Percentiles rank a stretch among this genome's conserved stretches.
These are phyloP conservation scores for Anhinga anhinga DNA, from an alignment of 2,113 vertebrate species.

Conservation along the genomic window DNA sequence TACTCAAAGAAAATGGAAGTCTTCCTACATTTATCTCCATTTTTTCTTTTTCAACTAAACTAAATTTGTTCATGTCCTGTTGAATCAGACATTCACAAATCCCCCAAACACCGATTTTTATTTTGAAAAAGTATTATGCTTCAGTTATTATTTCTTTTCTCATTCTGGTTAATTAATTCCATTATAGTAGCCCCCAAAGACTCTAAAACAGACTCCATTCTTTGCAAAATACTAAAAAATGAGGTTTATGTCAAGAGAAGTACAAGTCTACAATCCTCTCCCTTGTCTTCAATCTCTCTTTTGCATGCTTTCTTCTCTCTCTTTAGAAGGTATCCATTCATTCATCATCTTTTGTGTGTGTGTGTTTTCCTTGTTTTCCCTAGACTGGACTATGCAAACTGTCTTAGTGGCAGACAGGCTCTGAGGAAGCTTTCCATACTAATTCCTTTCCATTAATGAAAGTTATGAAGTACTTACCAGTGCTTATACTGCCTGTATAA, in stretches of 20 bases:
- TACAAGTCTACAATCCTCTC: neutral
- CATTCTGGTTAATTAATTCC: neutral
- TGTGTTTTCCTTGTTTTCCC: constrained; percentile 12
- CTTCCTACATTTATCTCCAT: too few species aligned
- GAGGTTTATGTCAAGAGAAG: neutral
- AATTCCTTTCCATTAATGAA: neutral
- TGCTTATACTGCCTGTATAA: neutral
- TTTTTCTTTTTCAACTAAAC: neutral
- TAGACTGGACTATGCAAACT: neutral
- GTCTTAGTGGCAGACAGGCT: neutral
- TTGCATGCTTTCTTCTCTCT: neutral
- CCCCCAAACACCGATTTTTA: neutral
- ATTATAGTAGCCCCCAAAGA: neutral
- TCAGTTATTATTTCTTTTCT: neutral
- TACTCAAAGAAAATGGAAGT: too few species aligned
- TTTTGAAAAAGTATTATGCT: neutral
- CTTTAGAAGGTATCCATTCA: neutral
- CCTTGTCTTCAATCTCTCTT: neutral
- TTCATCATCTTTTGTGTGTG: neutral
- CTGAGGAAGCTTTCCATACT: neutral
- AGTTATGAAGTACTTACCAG: neutral
- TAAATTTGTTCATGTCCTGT: neutral
- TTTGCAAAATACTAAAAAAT: neutral
- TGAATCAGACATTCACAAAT: neutral
- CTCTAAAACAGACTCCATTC: neutral